A percentile compares a stretch with the other conserved stretches of the same genome.
phyloP scores from a whole-genome alignment of 2,888 invertebrate genomes.

The Aphrophora alni region DNA sequence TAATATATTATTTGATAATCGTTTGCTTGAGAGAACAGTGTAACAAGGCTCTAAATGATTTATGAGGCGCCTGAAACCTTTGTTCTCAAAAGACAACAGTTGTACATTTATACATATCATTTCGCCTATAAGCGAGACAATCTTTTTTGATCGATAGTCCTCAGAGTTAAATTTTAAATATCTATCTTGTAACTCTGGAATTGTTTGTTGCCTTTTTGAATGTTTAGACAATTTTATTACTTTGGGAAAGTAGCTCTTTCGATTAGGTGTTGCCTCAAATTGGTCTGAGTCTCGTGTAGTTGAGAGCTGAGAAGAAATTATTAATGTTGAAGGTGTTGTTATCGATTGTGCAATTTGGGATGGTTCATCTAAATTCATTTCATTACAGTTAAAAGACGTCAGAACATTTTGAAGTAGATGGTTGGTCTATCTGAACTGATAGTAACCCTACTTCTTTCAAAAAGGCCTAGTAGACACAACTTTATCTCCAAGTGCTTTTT shows the following conservation, averaged over 20 bases:
- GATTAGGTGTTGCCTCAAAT: not conserved
- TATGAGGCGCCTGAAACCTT: not conserved
- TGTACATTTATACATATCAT: constrained; percentile 14
- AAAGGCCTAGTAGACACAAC: too few species aligned
- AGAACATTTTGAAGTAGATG: not conserved
- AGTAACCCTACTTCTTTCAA: too few species aligned
- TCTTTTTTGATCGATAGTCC: not conserved
- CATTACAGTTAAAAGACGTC: too few species aligned
- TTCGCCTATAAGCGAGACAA: constrained; percentile 8
- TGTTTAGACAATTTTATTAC: not conserved
- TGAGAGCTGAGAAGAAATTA: not conserved
- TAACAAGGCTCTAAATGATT: constrained; percentile 18
- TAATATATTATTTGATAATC: not conserved
- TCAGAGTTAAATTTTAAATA: not conserved
- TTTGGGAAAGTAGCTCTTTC: not conserved
- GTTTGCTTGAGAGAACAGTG: not conserved
- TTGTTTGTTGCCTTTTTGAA: not conserved
- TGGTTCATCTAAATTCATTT: too few species aligned
- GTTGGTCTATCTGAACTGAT: not conserved
- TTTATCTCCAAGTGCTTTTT: too few species aligned
- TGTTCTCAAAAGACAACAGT: not conserved
- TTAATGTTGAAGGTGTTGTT: not conserved
- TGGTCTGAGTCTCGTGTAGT: not conserved
- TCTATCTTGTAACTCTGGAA: not conserved
- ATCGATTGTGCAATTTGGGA: too few species aligned